Conservation (phyloP, 2,888 invertebrate species). For the Tanypteryx hageni region DNA sequence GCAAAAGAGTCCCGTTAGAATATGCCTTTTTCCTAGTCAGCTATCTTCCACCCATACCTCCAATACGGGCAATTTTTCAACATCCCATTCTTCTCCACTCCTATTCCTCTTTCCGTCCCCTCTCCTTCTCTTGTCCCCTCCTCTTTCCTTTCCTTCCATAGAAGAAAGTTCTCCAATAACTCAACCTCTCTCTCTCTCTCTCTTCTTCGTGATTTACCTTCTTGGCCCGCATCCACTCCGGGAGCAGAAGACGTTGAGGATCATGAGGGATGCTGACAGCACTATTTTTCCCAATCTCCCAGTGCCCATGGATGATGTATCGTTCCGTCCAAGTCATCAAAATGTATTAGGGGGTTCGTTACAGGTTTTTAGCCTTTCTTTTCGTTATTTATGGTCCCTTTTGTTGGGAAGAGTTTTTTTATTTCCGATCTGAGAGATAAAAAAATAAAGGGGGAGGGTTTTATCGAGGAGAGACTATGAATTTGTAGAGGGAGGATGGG, state of each 20-base stretch:
- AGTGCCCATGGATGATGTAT: constrained; percentile 48
- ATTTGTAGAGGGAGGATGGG: neutral
- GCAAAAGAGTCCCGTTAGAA: neutral
- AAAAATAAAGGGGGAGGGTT: neutral
- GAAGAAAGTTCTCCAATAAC: constrained; percentile 52
- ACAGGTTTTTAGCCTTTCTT: constrained; percentile 41
- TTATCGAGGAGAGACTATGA: neutral
- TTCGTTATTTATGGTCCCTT: constrained; percentile 50
- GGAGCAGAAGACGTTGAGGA: constrained; percentile 3
- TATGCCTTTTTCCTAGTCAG: neutral
- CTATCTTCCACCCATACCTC: no score
- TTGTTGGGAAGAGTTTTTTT: neutral
- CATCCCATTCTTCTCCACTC: neutral
- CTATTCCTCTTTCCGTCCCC: neutral
- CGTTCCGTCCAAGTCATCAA: constrained; percentile 37
- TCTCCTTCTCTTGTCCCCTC: neutral
- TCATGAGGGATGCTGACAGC: constrained; percentile 43
- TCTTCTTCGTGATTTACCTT: neutral
- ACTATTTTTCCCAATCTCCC: constrained; percentile 52
- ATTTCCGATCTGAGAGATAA: neutral
- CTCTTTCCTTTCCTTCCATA: neutral
- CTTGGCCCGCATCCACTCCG: neutral
- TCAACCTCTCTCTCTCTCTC: neutral
- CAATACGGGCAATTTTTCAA: no score
- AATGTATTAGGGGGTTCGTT: constrained; percentile 48